Conservation (phyloP, 2,888 invertebrate species). For the Xanthia icteritia region DNA sequence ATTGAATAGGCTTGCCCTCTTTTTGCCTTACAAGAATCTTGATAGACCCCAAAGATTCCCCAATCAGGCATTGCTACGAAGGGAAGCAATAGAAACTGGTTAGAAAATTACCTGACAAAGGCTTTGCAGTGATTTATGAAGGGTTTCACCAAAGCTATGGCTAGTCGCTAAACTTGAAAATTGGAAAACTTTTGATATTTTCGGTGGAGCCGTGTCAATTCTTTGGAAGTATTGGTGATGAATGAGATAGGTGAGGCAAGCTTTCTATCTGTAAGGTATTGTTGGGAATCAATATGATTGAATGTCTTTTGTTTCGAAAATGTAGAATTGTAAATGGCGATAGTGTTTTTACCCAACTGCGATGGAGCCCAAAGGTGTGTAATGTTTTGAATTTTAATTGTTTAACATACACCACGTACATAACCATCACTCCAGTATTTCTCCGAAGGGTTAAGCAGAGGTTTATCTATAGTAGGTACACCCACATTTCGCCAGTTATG, state of each 20-base stretch:
- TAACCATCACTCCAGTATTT: too few relatives aligned
- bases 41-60: not conserved
- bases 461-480: too few relatives aligned
- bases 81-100: constrained; percentile 9
- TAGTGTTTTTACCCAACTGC: not conserved
- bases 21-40: not conserved
- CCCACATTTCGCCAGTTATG: too few relatives aligned
- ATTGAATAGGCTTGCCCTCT: not conserved
- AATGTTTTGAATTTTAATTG: too few relatives aligned
- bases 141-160: constrained; percentile 35
- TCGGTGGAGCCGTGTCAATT: constrained; percentile 37
- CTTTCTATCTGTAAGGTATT: not conserved
- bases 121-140: constrained; percentile 46
- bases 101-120: constrained; percentile 47
- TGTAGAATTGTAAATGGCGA: not conserved
- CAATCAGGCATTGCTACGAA: not conserved
- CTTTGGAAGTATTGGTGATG: constrained; percentile 35
- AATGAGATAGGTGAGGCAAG: constrained; percentile 9
- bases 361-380: not conserved
- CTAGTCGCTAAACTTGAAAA: constrained; percentile 47
- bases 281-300: not conserved
- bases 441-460: too few relatives aligned
- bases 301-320: constrained; percentile 4
- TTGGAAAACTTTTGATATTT: constrained; percentile 60
- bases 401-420: too few relatives aligned